phyloP scores from a whole-genome alignment of 2,113 vertebrate genomes.

The Oenanthe oenanthe region DNA sequence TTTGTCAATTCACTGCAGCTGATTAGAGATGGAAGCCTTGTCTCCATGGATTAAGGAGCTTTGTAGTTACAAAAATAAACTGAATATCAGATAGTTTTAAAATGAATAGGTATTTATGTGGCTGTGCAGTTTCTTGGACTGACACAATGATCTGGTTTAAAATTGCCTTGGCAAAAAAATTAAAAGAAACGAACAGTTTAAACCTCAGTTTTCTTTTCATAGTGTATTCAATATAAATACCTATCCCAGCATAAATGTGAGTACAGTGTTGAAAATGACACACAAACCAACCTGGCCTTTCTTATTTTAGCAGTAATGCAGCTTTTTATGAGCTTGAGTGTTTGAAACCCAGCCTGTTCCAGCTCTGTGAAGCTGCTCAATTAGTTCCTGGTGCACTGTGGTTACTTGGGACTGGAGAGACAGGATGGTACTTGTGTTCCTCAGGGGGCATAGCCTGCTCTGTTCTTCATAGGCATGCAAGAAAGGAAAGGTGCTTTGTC shows the following conservation, averaged over 20 bases:
- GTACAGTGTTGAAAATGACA: neutral
- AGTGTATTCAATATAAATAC: neutral
- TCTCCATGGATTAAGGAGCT: neutral
- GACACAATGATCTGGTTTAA: neutral
- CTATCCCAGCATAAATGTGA: neutral
- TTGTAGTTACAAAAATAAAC: neutral
- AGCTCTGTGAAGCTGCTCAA: neutral
- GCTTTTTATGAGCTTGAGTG: neutral
- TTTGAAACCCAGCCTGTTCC: neutral
- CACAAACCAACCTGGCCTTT: neutral
- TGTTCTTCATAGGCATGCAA: neutral
- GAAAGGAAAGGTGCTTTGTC: neutral
- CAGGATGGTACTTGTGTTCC: neutral
- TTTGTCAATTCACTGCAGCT: neutral
- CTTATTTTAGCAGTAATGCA: neutral
- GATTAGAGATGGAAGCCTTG: neutral
- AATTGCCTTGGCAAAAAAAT: neutral
- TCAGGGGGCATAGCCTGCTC: neutral
- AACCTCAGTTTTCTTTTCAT: neutral
- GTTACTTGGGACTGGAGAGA: neutral
- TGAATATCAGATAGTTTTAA: neutral
- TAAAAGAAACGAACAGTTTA: neutral
- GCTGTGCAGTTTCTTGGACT: neutral
- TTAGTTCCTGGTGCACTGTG: neutral
- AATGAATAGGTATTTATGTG: neutral